These are phyloP conservation scores for Pimephales promelas DNA, from an alignment of 2,113 vertebrate species.

Conservation along the genomic window DNA sequence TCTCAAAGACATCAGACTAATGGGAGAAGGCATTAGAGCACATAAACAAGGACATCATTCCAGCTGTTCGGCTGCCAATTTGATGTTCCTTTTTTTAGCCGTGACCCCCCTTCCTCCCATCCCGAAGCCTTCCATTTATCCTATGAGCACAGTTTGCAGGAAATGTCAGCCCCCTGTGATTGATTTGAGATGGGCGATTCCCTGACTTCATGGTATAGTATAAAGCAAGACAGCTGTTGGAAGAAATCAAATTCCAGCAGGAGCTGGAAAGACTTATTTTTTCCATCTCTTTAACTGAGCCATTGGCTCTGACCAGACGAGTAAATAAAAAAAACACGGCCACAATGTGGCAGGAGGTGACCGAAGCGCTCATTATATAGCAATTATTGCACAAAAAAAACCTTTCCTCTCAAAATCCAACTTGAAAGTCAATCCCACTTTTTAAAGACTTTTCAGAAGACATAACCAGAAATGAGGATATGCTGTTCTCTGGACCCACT, in stretches of 20 bases:
- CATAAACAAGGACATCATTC: slow-evolving; percentile 88
- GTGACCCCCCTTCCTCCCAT: slow-evolving; percentile 62
- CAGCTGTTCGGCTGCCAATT: slow-evolving; percentile 78
- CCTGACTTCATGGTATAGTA: slow-evolving; percentile 86
- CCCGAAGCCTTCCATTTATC: slow-evolving; percentile 69
- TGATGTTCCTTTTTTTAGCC: slow-evolving; percentile 80
- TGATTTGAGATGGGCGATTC: slow-evolving; percentile 84
- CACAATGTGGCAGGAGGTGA: slow-evolving; percentile 79
- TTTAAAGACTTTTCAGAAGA: slow-evolving; percentile 65
- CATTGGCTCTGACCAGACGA: slow-evolving; percentile 77
- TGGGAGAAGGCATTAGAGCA: slow-evolving; percentile 80
- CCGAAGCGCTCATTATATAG: slow-evolving; percentile 82
- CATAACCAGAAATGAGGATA: slow-evolving; percentile 60
- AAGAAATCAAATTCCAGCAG: slow-evolving; percentile 82
- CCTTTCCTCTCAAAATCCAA: slow-evolving; percentile 68
- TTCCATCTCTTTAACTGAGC: slow-evolving; percentile 85
- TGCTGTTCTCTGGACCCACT: slow-evolving; percentile 23
- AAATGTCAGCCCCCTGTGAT: slow-evolving; percentile 81
- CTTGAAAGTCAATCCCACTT: slow-evolving; percentile 72
- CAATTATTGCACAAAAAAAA: slow-evolving; percentile 77
- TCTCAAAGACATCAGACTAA: slow-evolving; percentile 75
- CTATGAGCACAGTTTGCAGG: slow-evolving; percentile 83
- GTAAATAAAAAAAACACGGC: slow-evolving; percentile 85
- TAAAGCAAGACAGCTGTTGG: slow-evolving; percentile 90
- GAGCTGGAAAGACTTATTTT: slow-evolving; percentile 83